Evolutionary conservation across 2,113 vertebrate genomes (phyloP).

Genomic region (Takifugu flavidus): DNA sequence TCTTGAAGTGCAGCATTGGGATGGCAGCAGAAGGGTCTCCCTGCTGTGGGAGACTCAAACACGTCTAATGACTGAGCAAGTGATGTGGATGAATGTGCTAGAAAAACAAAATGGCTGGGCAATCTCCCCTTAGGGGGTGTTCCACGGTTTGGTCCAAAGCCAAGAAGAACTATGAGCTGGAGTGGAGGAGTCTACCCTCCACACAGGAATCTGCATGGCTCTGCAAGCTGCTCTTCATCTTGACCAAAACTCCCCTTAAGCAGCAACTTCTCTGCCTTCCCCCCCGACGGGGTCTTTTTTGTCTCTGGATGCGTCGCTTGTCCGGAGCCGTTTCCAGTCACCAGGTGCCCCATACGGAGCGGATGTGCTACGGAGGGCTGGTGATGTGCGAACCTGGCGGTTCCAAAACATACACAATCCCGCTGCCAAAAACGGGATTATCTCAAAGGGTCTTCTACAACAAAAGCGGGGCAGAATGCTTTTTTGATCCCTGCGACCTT

Average conservation of each 20-base stretch:
- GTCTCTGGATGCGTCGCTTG: constrained; percentile 13
- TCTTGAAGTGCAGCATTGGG: constrained; percentile 16
- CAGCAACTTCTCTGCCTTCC: constrained; percentile 20
- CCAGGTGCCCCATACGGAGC: constrained; percentile 50
- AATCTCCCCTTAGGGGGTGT: constrained; percentile 55
- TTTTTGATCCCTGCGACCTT: constrained; percentile 72
- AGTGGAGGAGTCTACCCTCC: constrained; percentile 63
- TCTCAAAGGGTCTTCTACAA: constrained; percentile 61
- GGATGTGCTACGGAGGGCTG: constrained; percentile 57
- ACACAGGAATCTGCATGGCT: constrained; percentile 70
- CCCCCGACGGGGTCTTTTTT: background rate
- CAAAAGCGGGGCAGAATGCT: constrained; percentile 41
- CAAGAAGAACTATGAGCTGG: constrained; percentile 59
- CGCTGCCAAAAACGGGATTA: constrained; percentile 73
- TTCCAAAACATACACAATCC: constrained; percentile 67
- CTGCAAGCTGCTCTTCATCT: constrained; percentile 46
- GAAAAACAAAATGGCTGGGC: constrained; percentile 65
- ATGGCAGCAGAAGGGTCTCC: constrained; percentile 37
- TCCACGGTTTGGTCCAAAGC: constrained; percentile 56
- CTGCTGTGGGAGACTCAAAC: constrained; percentile 34
- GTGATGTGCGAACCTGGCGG: constrained; percentile 64
- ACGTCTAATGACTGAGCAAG: constrained; percentile 51
- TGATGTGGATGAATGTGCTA: constrained; percentile 65
- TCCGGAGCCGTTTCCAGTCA: constrained; percentile 50
- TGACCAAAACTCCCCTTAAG: constrained; percentile 35